Evolutionary conservation across 2,797 vertebrate genomes (phyloP), one percentile per base, ranked within the genome.

Genomic region (Loris lydekkerianus): DNA sequence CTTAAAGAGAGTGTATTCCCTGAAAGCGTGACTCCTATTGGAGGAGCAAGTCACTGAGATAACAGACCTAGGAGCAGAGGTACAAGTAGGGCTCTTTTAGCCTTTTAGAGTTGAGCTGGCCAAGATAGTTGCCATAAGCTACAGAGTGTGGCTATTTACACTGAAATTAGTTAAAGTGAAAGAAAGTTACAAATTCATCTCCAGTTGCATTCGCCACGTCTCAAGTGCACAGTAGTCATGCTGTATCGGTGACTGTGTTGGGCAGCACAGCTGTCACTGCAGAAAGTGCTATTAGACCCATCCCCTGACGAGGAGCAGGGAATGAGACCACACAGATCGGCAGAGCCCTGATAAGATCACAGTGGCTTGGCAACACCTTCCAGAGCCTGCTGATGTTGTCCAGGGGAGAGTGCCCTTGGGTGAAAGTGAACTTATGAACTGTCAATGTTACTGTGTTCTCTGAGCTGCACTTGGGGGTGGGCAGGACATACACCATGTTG

Each of bases 281-380:
- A 40, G 43, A 69, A 43, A 53, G 40, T 29, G 29, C 73, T 70
- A 0, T 20, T 23, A 43, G n/a, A 31, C 2, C 13, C 13, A 4
- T 31, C 25, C 23, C 23, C n/a, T 49, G 34, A 4, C 46, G 37
- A 18, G 29, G 86, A 31, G 70, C 40, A 31, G 60, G 27, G 58
- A 58, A 17, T 7, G 25, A 18, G 11, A 20, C 8, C 61, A 2
- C 1, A 0, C 8, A 4, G 10, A 11, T 67, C 20, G n/a, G 49
- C 69, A 34, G 67, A 60, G 31, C 10, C 4, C 49, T 20, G n/a
- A 31, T 10, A 65, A 13, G n/a, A 70, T 56, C 13, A 7, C 4
- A 10, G 58, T 49, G 75, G 34, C 70, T 86, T 40, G 58, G 70
- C 29, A 21, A 80, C 1, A 0, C 10, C n/a, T 76, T 49, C 56